Evolutionary conservation across 2,888 invertebrate genomes (phyloP), one percentile per base, ranked within the genome.

Genomic region (Patella pellucida): DNA sequence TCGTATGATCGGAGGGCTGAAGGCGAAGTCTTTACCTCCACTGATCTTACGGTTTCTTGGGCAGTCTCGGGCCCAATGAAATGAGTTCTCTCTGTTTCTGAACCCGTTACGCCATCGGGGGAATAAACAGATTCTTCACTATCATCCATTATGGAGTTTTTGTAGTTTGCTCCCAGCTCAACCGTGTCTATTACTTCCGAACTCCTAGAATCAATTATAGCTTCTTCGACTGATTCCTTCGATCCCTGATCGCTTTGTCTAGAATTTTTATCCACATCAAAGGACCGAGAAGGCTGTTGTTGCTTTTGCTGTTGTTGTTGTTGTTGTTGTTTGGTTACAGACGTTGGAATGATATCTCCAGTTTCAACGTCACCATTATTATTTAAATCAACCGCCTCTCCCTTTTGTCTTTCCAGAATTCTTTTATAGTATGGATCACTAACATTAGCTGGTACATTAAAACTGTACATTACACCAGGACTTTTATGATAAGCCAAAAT

Each of bases 391-490:
- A 31, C 5, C 19, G 7, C 19, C 62, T 51, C 41, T 74, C 23
- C 56, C 4, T 31, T 52, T 41, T 31, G 41, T 19, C 62, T 23
- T 50, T 41, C 23, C 52, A 23, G 1, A 16, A 15, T 70, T 67
- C 56, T 68, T 52, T 71, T 70, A 74, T 71, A 76, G 73, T 76
- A 78, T 15, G 68, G 50, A 41, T 78, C 76, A 12, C 73, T 73
- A 19, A 78, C 78, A 52, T 75, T 51, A n/a, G 72, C 52, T 3
- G 79, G 79, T 0, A 82, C 79, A 27, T 78, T 79, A 75, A 80
- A 81, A n/a, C 75, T 76, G 72, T 82, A 82, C 71, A 77, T 62
- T 16, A 82, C 71, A 7, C 79, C 78, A 15, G 77, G 79, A 69
- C 79, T 82, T 54, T 31, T 54, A 27, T 76, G 78, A 41, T 76